Percentiles rank a stretch among this genome's conserved stretches.
Conservation (phyloP, 1,140 invertebrate genomes). For the Habropoda laboriosa region DNA sequence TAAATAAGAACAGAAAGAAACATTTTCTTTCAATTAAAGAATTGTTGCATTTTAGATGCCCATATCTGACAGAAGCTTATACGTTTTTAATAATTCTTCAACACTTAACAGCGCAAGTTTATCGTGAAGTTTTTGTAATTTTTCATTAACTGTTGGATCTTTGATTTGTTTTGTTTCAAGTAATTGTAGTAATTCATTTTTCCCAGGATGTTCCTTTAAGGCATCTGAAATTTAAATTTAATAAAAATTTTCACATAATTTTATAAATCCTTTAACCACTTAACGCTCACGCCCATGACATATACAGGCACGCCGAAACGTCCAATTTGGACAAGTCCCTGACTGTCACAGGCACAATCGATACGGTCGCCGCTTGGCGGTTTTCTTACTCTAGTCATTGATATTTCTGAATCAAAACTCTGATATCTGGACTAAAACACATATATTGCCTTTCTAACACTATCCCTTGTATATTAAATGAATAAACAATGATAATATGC, state of each 20-base stretch:
- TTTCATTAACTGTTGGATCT: neutral
- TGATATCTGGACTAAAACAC: too few relatives aligned
- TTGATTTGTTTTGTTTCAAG: neutral
- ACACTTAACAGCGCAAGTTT: slow-evolving; percentile 8
- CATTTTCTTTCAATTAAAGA: slow-evolving; percentile 1
- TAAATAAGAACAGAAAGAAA: neutral
- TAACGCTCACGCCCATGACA: too few relatives aligned
- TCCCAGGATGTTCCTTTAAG: slow-evolving; percentile 8
- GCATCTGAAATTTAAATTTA: slow-evolving; percentile 24
- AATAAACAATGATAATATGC: too few relatives aligned
- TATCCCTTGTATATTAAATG: too few relatives aligned
- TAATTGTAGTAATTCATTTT: slow-evolving; percentile 11
- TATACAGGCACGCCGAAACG: too few relatives aligned
- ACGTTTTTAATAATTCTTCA: neutral
- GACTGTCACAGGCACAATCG: too few relatives aligned
- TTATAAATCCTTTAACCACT: neutral
- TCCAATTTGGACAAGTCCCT: too few relatives aligned
- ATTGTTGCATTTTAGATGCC: neutral
- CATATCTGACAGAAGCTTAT: neutral
- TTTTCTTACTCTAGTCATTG: too few relatives aligned
- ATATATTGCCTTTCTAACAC: too few relatives aligned
- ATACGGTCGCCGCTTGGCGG: too few relatives aligned
- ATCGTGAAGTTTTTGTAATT: slow-evolving; percentile 7
- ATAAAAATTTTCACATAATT: neutral
- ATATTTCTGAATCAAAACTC: too few relatives aligned